A percentile compares a stretch with the other conserved stretches of the same genome.
Conservation (phyloP, 2,888 invertebrate genomes). For the Hymenopus coronatus region DNA sequence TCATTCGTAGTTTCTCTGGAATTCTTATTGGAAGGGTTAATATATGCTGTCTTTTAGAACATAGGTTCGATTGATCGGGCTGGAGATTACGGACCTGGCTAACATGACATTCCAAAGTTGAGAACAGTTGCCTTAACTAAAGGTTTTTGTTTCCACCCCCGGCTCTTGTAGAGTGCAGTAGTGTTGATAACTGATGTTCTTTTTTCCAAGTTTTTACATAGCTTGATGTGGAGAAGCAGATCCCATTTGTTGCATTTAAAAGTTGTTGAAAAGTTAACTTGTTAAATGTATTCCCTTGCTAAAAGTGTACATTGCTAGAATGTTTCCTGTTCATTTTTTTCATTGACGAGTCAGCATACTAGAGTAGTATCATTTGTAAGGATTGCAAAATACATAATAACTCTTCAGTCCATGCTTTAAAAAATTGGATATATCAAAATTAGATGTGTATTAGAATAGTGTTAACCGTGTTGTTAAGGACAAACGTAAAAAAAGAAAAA, state of each 20-base stretch:
- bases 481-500: slow-evolving; percentile 28
- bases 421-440: slow-evolving; percentile 38
- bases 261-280: slow-evolving; percentile 33
- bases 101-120: slow-evolving; percentile 35
- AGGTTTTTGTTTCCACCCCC: slow-evolving; percentile 26
- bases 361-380: slow-evolving; percentile 34
- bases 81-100: slow-evolving; percentile 19
- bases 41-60: background rate
- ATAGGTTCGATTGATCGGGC: slow-evolving; percentile 2
- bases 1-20: background rate
- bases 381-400: slow-evolving; percentile 31
- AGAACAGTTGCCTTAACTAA: slow-evolving; percentile 36
- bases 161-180: slow-evolving; percentile 29
- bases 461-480: slow-evolving; percentile 38
- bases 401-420: slow-evolving; percentile 32
- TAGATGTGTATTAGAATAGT: slow-evolving; percentile 40
- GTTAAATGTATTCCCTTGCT: slow-evolving; percentile 34
- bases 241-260: slow-evolving; percentile 36
- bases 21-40: background rate
- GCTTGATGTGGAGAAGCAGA: slow-evolving; percentile 34
- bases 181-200: slow-evolving; percentile 10
- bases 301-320: slow-evolving; percentile 33
- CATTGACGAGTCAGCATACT: slow-evolving; percentile 26
- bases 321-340: slow-evolving; percentile 13
- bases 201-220: slow-evolving; percentile 28